Conservation (phyloP, 2,888 invertebrate species). For the Limenitis camilla region DNA sequence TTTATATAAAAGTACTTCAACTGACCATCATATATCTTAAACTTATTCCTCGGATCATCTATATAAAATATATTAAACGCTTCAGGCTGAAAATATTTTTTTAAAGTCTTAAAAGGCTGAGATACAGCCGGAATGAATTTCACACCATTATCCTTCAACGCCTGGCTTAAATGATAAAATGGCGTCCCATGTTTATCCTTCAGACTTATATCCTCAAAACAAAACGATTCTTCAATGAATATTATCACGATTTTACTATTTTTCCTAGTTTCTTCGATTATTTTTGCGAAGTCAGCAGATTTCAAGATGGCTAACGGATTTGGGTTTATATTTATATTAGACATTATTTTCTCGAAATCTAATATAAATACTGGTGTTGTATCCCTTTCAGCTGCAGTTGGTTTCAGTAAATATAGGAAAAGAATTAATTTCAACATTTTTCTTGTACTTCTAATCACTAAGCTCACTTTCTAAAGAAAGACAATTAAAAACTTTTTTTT, state of each 20-base stretch:
- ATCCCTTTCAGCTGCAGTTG: slow-evolving; percentile 25
- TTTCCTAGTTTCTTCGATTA: slow-evolving; percentile 34
- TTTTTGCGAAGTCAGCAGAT: slow-evolving; percentile 32
- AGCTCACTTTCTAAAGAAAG: too few relatives aligned
- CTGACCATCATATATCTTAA: slow-evolving; percentile 29
- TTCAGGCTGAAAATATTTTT: slow-evolving; percentile 30
- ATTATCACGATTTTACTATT: slow-evolving; percentile 36
- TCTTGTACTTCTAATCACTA: too few relatives aligned
- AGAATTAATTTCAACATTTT: slow-evolving; percentile 12
- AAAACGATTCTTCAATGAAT: slow-evolving; percentile 47
- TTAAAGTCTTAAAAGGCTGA: slow-evolving; percentile 38
- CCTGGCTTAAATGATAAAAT: slow-evolving; percentile 33
- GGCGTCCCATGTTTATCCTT: slow-evolving; percentile 44
- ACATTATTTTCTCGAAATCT: slow-evolving; percentile 35
- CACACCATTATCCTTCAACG: slow-evolving; percentile 32
- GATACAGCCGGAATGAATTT: slow-evolving; percentile 44
- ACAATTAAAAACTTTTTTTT: too few relatives aligned
- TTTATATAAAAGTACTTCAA: slow-evolving; percentile 44
- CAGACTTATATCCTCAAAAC: slow-evolving; percentile 43
- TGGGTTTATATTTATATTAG: slow-evolving; percentile 23
- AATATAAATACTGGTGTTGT: slow-evolving; percentile 44
- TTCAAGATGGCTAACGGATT: slow-evolving; percentile 43
- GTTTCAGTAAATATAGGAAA: slow-evolving; percentile 11
- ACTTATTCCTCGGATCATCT: slow-evolving; percentile 25
- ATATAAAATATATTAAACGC: slow-evolving; percentile 35